Conservation (phyloP, 2,888 invertebrate species). For the Monopis laevigella region DNA sequence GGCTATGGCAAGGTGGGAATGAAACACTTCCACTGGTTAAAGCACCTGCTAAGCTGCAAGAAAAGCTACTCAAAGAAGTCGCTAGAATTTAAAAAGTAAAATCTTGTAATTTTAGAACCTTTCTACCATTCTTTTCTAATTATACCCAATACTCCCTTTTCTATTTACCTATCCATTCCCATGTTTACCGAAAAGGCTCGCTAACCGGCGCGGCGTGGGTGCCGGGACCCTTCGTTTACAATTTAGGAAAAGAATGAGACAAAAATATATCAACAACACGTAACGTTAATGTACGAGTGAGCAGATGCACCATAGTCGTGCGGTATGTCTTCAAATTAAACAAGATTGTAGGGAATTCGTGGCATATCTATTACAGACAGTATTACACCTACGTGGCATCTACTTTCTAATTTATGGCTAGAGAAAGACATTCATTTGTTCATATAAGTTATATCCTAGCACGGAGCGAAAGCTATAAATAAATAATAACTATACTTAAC, state of each 20-base stretch:
- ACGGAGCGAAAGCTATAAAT: too few species aligned
- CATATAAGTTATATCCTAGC: too few species aligned
- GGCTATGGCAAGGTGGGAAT: too few species aligned
- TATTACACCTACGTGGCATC: constrained; percentile 34
- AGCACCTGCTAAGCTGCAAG: too few species aligned
- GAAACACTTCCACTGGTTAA: too few species aligned
- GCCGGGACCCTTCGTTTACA: constrained; percentile 33
- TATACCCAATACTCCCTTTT: constrained; percentile 9
- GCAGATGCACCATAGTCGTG: constrained; percentile 3
- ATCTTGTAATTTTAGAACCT: too few species aligned
- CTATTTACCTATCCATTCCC: constrained; percentile 55
- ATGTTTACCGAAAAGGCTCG: constrained; percentile 62
- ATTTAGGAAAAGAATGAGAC: constrained; percentile 59
- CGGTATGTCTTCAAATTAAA: constrained; percentile 21
- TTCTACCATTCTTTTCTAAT: too few species aligned
- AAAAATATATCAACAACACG: constrained; percentile 31
- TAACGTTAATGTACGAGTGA: background rate
- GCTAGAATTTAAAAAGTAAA: too few species aligned
- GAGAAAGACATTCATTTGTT: constrained; percentile 13
- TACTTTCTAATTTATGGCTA: constrained; percentile 42
- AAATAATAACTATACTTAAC: too few species aligned
- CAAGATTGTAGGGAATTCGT: constrained; percentile 37
- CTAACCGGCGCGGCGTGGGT: constrained; percentile 44
- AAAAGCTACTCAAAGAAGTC: too few species aligned
- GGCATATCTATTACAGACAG: constrained; percentile 42